Evolutionary conservation across 1,140 invertebrate genomes (phyloP).

Genomic region (Pomacea maculata): DNA sequence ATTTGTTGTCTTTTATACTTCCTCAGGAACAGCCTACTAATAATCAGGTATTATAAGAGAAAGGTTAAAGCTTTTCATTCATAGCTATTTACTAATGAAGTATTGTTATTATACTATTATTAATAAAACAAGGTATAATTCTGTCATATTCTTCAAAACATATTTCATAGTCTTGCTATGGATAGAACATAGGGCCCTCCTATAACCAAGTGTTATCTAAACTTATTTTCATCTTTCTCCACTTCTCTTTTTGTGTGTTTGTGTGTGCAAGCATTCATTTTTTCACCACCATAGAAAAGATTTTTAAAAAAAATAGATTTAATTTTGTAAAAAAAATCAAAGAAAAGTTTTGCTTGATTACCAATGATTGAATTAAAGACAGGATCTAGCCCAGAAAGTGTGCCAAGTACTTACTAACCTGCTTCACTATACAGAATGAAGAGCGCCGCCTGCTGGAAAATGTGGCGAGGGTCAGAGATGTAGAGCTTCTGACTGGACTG

Average conservation of each 20-base stretch:
- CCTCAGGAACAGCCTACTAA: constrained; percentile 32
- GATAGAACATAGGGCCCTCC: too few species aligned
- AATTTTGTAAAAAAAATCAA: neutral
- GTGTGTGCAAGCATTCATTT: too few species aligned
- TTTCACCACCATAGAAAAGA: neutral
- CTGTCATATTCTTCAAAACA: too few species aligned
- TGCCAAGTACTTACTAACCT: neutral
- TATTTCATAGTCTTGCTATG: too few species aligned
- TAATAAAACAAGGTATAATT: too few species aligned
- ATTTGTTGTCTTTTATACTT: constrained; percentile 46
- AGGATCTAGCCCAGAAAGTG: neutral
- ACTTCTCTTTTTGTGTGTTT: too few species aligned
- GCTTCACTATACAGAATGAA: constrained; percentile 31
- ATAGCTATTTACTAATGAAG: too few species aligned
- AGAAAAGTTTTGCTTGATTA: neutral
- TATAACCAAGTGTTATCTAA: too few species aligned
- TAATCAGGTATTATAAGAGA: constrained; percentile 28
- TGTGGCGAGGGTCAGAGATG: constrained; percentile 51
- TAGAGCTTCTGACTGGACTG: constrained; percentile 56
- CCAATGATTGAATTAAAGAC: neutral
- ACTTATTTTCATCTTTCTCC: too few species aligned
- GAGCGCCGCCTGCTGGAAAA: constrained; percentile 44
- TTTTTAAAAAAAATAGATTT: neutral
- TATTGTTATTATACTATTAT: too few species aligned
- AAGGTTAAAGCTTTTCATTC: too few species aligned